Evolutionary conservation across 2,113 vertebrate genomes (phyloP).

Genomic region (Capricornis sumatraensis): DNA sequence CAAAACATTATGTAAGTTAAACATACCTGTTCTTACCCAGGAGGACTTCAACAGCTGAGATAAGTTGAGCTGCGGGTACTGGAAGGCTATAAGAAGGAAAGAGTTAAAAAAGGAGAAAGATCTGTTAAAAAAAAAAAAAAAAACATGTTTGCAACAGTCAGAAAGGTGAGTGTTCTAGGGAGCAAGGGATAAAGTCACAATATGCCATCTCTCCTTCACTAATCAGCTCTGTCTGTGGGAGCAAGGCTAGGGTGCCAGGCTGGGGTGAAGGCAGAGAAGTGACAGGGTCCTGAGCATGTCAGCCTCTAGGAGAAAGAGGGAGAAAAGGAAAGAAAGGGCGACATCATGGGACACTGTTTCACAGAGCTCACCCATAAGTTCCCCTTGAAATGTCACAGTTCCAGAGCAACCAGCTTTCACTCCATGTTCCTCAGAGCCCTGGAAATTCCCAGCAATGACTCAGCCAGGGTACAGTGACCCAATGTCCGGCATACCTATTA

Average conservation of each 20-base stretch:
- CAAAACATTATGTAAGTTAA: neutral
- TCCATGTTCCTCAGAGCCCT: neutral
- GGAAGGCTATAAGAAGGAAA: slow-evolving; percentile 85
- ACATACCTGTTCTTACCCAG: slow-evolving; percentile 96
- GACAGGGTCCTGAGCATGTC: neutral
- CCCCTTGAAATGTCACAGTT: neutral
- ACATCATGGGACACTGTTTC: neutral
- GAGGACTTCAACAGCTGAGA: slow-evolving; percentile 92
- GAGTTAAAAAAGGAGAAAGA: neutral
- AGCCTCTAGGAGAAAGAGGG: neutral
- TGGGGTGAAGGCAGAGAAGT: rapidly evolving
- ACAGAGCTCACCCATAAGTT: neutral
- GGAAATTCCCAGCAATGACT: neutral
- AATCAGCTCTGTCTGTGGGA: neutral
- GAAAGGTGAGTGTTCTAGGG: neutral
- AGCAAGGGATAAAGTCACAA: neutral
- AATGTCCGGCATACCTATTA: neutral
- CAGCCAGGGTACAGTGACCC: neutral
- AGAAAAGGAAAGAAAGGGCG: neutral
- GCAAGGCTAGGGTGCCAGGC: rapidly evolving
- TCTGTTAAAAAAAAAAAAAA: neutral
- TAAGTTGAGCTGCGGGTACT: slow-evolving; percentile 94
- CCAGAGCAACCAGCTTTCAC: neutral
- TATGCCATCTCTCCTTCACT: neutral
- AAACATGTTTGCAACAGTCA: neutral